Base-by-base conservation (phyloP, 2,888 invertebrate species). In the Campoletis raptor region DNA sequence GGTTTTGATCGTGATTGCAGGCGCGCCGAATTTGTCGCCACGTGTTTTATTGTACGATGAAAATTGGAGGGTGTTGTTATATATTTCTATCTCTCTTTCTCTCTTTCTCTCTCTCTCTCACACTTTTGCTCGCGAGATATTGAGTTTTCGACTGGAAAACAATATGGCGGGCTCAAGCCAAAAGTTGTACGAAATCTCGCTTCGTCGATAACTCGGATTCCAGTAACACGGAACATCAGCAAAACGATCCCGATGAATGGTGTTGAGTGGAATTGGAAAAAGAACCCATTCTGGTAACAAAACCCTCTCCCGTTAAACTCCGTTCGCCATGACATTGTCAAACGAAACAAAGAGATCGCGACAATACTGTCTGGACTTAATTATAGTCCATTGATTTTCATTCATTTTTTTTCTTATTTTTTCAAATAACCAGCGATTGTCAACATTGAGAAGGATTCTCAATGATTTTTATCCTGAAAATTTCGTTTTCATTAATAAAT, bases 11-110 rank as follows among this genome's bases (percentile, higher is more conserved):
- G 91, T 91, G 93, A 93, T 93, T 92, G 92, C 90, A 88, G 89
- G 81, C 90, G 91, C 93, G 92, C 88, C 91, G 91, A 93, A 94
- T 94, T 93, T 93, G 94, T 93, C 92, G 92, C 91, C 93, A 90
- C 92, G 92, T 92, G 92, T 93, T 93, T 93, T 93, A 93, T 93
- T 91, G 91, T 91, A 90, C 90, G 90, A 90, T 90, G 91, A 92
- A 86, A 92, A 92, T 92, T 91, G 91, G 86, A 89, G 89, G 89
- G 89, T 88, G 87, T 76, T 67, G 61, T 64, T 70, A 61, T 79
- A 57, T 45, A 40, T 66, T 24, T 52, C 42, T 69, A 24, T 79
- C 40, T 48, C 40, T 67, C 78, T 37, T 37, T 74, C 37, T n/a
- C 37, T 40, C 57, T 30, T 24, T 37, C 24, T 30, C 40, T 37